Evolutionary conservation across 1,140 invertebrate species (phyloP), one percentile per base, ranked within the genome.

Genomic region (Dreissena rostriformis): DNA sequence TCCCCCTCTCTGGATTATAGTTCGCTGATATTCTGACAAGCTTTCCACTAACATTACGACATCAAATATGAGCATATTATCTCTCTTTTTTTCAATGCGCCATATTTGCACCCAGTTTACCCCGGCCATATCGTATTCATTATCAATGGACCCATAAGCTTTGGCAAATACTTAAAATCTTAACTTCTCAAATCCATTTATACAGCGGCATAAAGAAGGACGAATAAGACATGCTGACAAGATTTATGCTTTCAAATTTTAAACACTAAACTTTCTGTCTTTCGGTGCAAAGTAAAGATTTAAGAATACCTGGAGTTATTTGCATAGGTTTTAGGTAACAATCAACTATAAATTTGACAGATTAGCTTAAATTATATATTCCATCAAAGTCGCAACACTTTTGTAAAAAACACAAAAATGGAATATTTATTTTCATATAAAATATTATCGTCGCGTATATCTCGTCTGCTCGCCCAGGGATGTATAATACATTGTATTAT

Each of bases 281-380:
- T 39, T 39, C 8, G 39, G 39, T 39, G 39, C 39, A 39, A 39
- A 39, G 39, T 39, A 5, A 39, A 39, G 39, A 39, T 39, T 39
- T 5, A 39, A 39, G 39, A 39, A 39, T 39, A 39, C 2, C 39
- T 39, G 8, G 39, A 39, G 39, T 39, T 2, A 39, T 39, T 39
- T 39, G 39, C 39, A 39, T 39, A 61, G 57, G 57, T 61, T 61
- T 61, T 49, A 12, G 39, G 49, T 71, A 15, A 67, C 75, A 67
- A 53, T 61, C 55, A 22, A 52, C 28, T 26, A 79, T 79, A 79
- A 79, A 79, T 28, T 15, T 70, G 77, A 70, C 68, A 70, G 53
- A 70, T 24, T 11, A n/a, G 49, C 22, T 79, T 57, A 66, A 79
- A 79, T 79, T 79, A 71, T 66, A 71, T 70, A 71, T 79, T 79